These are phyloP conservation scores for Pogonocichla stellata DNA, from an alignment of 2,113 vertebrate species.

Conservation along the genomic window DNA sequence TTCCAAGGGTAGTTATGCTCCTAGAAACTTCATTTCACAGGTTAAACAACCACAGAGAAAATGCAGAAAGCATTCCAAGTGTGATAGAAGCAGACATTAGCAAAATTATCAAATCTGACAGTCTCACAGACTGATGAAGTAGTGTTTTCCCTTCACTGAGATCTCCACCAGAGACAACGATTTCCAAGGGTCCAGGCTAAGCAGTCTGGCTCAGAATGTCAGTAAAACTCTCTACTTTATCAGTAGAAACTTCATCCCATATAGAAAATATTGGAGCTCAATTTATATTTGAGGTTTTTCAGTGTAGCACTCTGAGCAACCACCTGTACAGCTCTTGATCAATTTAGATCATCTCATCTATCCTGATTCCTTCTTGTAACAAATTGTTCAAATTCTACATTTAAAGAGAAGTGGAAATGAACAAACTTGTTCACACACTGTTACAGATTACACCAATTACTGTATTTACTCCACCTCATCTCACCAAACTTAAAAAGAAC, in stretches of 20 bases:
- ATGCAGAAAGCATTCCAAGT: background rate
- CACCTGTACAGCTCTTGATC: background rate
- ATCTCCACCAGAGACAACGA: background rate
- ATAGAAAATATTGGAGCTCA: background rate
- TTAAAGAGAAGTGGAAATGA: background rate
- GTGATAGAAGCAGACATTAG: background rate
- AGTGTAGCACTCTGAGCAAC: background rate
- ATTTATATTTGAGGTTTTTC: background rate
- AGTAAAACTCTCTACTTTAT: background rate
- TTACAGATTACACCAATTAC: rapidly evolving
- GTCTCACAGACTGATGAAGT: background rate
- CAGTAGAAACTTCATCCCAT: background rate
- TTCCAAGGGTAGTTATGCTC: background rate
- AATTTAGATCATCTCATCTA: background rate
- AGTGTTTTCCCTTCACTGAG: background rate
- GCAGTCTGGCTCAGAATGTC: background rate
- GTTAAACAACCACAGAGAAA: background rate
- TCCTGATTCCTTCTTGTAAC: background rate
- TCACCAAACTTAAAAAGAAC: background rate
- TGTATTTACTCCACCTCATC: background rate
- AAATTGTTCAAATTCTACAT: background rate
- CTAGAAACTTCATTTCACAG: background rate
- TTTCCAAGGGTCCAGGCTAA: background rate
- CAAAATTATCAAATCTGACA: background rate
- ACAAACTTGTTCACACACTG: background rate